Evolutionary conservation across 2,797 vertebrate species (phyloP).

Genomic region (Enteromius trimaculatus): DNA sequence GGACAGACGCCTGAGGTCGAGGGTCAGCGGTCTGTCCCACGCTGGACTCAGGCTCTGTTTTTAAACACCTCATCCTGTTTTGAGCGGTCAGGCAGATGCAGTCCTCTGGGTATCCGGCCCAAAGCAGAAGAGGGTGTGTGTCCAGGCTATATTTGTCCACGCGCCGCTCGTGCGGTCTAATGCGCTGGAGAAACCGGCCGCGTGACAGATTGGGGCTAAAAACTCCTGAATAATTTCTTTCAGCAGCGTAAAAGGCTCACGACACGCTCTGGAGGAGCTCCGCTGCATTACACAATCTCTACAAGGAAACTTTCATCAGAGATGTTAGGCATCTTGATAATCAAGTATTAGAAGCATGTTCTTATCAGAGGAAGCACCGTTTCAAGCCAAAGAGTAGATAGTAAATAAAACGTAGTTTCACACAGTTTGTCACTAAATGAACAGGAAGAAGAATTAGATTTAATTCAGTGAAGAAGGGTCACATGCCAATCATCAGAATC

Average conservation of each 20-base stretch:
- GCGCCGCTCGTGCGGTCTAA: constrained; percentile 12
- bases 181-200: not conserved
- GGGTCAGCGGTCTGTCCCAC: not conserved
- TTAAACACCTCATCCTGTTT: constrained; percentile 21
- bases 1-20: not conserved
- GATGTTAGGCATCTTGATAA: not conserved
- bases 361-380: not conserved
- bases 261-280: not conserved
- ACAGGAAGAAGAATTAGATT: too few relatives aligned
- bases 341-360: not conserved
- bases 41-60: not conserved
- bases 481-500: too few relatives aligned
- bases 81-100: not conserved
- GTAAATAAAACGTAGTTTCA: not conserved
- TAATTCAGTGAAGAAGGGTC: too few relatives aligned
- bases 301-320: not conserved
- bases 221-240: constrained; percentile 35
- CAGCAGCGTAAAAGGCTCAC: not conserved
- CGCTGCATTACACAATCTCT: not conserved
- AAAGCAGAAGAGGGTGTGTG: constrained; percentile 27
- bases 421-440: not conserved
- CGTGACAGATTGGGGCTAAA: constrained; percentile 25
- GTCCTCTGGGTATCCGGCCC: not conserved
- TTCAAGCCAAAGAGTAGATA: not conserved
- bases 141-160: constrained; percentile 27